phyloP scores from a whole-genome alignment of 2,797 vertebrate species.

The Acipenser oxyrinchus region DNA sequence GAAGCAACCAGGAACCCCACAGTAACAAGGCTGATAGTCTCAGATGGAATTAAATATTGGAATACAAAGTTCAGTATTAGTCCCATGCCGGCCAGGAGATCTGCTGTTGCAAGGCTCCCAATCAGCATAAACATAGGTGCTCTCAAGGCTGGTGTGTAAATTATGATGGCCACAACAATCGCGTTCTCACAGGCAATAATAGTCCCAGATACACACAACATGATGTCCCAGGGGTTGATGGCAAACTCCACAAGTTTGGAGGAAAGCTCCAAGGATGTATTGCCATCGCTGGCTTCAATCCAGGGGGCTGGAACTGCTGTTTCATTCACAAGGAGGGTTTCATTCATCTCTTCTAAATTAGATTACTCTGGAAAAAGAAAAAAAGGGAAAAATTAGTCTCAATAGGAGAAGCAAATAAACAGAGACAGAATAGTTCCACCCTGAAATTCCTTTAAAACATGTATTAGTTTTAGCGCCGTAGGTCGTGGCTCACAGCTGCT shows the following conservation, averaged over 20 bases:
- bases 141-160: conserved; percentile 84
- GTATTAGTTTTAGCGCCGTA: too few relatives aligned
- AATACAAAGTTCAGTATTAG: conserved; percentile 96
- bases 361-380: conserved; percentile 31
- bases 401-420: too few relatives aligned
- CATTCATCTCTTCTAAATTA: conserved; percentile 59
- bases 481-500: too few relatives aligned
- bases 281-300: conserved; percentile 35
- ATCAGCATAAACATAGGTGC: conserved; percentile 93
- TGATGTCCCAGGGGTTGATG: conserved; percentile 92
- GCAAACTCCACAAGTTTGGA: conserved; percentile 51
- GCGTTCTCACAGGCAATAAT: conserved; percentile 94
- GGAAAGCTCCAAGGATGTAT: conserved; percentile 56
- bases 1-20: conserved; percentile 94
- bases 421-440: too few relatives aligned
- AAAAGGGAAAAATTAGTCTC: not conserved
- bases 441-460: not conserved
- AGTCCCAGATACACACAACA: conserved; percentile 91
- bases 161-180: conserved; percentile 91
- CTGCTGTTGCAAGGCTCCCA: conserved; percentile 92
- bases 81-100: conserved; percentile 87
- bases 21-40: conserved; percentile 86
- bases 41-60: conserved; percentile 85
- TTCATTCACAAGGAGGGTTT: conserved; percentile 50
- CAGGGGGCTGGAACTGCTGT: conserved; percentile 50